A percentile compares a stretch with the other conserved stretches of the same genome.
Evolutionary conservation across 1,140 invertebrate genomes (phyloP).

Genomic region (Drosophila nigromelanica): DNA sequence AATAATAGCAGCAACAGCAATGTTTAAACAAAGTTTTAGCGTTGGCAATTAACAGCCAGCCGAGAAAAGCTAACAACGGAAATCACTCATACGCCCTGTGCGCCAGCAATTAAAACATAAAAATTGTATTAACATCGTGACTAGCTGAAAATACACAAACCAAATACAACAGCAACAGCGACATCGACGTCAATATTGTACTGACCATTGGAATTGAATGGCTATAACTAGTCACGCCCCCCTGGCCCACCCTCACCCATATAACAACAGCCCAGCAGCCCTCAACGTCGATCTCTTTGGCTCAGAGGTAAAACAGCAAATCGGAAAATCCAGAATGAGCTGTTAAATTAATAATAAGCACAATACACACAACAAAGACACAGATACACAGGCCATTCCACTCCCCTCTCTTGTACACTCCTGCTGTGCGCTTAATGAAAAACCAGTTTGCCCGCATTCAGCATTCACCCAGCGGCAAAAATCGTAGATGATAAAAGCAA

Average conservation of each 20-base stretch:
- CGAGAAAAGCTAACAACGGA: constrained; percentile 70
- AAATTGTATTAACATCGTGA: constrained; percentile 82
- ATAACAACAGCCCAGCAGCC: not conserved
- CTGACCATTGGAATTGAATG: constrained; percentile 45
- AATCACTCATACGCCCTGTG: constrained; percentile 75
- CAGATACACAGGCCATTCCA: not conserved
- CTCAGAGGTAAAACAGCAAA: constrained; percentile 45
- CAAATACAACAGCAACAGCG: constrained; percentile 6
- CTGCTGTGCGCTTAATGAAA: constrained; percentile 69
- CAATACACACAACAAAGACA: constrained; percentile 44
- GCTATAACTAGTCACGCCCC: constrained; percentile 24
- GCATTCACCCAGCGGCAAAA: constrained; percentile 51
- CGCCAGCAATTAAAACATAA: constrained; percentile 72
- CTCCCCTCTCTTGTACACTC: not conserved
- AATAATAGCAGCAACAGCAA: constrained; percentile 54
- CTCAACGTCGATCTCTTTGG: constrained; percentile 24
- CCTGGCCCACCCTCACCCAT: not conserved
- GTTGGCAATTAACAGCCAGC: constrained; percentile 64
- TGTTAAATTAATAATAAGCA: constrained; percentile 80
- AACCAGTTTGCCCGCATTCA: constrained; percentile 64
- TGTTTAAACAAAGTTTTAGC: constrained; percentile 48
- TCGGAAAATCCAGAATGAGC: constrained; percentile 79
- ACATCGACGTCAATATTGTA: constrained; percentile 43
- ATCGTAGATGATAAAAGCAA: constrained; percentile 50
- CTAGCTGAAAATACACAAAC: constrained; percentile 53